Evolutionary conservation across 2,888 invertebrate species (phyloP), one percentile per base, ranked within the genome.

Genomic region (Drosophila helvetica): DNA sequence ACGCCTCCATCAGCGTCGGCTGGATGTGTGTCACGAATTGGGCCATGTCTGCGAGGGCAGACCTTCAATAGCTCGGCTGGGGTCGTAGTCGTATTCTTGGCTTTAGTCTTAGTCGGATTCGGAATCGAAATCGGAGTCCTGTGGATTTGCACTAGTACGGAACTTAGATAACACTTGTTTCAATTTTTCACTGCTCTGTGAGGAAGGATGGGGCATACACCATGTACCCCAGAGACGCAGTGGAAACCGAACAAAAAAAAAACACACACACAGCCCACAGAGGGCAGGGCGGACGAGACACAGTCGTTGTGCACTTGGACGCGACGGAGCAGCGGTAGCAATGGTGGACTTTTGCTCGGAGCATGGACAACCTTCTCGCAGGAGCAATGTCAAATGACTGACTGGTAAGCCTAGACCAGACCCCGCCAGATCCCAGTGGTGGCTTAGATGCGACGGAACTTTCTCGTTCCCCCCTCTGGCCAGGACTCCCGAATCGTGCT

Each of bases 21-120:
- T 94, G 93, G 78, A 94, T 93, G 81, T 93, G 93, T 53, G 93
- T 93, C 68, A 94, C 94, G 88, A 94, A 94, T 89, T 94, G 94
- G 77, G 94, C 93, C 94, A 94, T 94, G 38, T 38, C 38, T n/a
- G n/a, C n/a, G n/a, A 50, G 45, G 55, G 38, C 59, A 25, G 48
- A 53, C 60, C 60, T 72, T 65, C 51, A 61, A 55, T 42, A 43
- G 56, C 56, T 38, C 38, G 1, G 7, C n/a, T n/a, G n/a, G 10
- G 27, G 27, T 27, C 27, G 25, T 25, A 25, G 25, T 25, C 7
- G 7, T 25, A n/a, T n/a, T n/a, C n/a, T n/a, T n/a, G n/a, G n/a
- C n/a, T n/a, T n/a, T n/a, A 25, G 25, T 25, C 25, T 6, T 25
- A 25, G 25, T 25, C 7, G 25, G 7, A 30, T 9, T 30, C 2